Conservation (phyloP, 2,113 vertebrate species). For the Sturnus vulgaris region DNA sequence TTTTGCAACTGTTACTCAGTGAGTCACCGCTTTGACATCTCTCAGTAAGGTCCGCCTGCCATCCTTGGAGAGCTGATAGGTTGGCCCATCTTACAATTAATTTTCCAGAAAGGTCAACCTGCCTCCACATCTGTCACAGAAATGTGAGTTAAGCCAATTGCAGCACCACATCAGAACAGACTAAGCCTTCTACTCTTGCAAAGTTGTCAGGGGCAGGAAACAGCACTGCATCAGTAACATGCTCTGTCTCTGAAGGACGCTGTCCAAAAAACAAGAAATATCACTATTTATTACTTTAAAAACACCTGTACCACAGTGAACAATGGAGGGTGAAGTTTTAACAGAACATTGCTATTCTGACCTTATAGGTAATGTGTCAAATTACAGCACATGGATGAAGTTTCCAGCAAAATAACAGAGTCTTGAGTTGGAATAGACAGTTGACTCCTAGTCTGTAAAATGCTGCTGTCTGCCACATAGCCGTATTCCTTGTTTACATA, state of each 20-base stretch:
- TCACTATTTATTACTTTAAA: background rate
- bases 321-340: background rate
- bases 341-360: background rate
- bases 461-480: background rate
- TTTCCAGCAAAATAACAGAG: background rate
- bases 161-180: background rate
- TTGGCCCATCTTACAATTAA: fast-evolving
- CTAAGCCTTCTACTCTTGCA: background rate
- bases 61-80: background rate
- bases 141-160: background rate
- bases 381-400: background rate
- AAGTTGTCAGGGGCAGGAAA: background rate
- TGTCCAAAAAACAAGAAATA: background rate
- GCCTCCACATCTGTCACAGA: background rate
- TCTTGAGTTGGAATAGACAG: background rate
- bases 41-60: background rate
- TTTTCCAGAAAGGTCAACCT: background rate
- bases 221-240: background rate
- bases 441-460: background rate
- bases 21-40: background rate
- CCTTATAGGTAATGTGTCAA: background rate
- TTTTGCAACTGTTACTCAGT: background rate
- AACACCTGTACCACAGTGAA: background rate
- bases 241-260: background rate
- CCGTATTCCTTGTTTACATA: fast-evolving